Conservation (phyloP, 2,888 invertebrate genomes). For the Meteorus cinctellus region DNA sequence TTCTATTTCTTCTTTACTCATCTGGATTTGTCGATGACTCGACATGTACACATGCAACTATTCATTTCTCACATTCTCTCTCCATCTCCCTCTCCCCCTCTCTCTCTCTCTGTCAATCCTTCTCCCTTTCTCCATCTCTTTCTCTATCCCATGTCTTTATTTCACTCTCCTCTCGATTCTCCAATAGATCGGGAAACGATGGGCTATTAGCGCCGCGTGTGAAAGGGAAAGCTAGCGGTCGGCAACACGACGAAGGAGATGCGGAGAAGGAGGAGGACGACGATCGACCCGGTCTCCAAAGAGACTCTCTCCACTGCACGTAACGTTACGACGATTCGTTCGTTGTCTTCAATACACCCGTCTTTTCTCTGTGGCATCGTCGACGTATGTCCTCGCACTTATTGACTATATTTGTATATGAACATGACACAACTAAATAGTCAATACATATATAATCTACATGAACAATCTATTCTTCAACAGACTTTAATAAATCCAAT, state of each 20-base stretch:
- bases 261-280: conserved; percentile 47
- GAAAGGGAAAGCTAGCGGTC: conserved; percentile 70
- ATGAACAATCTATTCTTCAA: conserved; percentile 1
- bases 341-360: conserved; percentile 36
- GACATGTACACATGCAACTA: conserved; percentile 42
- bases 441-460: conserved; percentile 14
- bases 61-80: conserved; percentile 2
- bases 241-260: conserved; percentile 54
- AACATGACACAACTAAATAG: not conserved
- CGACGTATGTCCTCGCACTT: conserved; percentile 16
- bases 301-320: conserved; percentile 45
- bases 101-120: no score
- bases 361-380: conserved; percentile 10
- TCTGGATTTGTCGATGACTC: conserved; percentile 58
- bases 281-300: conserved; percentile 48
- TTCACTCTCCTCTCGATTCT: conserved; percentile 41
- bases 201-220: conserved; percentile 71
- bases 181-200: conserved; percentile 68
- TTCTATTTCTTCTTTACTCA: conserved; percentile 15
- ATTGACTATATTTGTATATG: conserved; percentile 14
- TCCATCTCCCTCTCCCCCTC: not conserved
- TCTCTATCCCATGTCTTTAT: conserved; percentile 16
- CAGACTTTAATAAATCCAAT: not conserved
- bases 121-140: conserved; percentile 1
- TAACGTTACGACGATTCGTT: conserved; percentile 44